Base-by-base conservation (phyloP, 2,888 invertebrate species). In the Tipula confusa region DNA sequence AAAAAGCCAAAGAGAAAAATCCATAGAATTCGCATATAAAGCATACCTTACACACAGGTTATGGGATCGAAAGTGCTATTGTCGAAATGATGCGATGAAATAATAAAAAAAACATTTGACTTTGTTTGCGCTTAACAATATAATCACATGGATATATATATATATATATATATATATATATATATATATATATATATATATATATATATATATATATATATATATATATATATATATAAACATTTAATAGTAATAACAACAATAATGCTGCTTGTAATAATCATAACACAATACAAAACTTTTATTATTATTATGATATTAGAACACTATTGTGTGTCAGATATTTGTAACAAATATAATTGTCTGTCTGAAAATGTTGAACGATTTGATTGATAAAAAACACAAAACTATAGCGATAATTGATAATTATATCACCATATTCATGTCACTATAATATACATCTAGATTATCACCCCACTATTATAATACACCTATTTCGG, bases 101-200 rank as follows among this genome's bases (percentile, higher is more conserved):
- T n/a, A n/a, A n/a, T n/a, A 64, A 64, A 64, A 64, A 64, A 64
- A n/a, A 9, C 64, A 64, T 64, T 64, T 64, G 64, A 64, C 64
- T 64, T 64, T 64, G 64, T 64, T 64, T 64, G 64, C 64, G 64
- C 64, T 64, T 24, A n/a, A 64, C 64, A 64, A 64, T 64, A 64
- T 64, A 64, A 64, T 64, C 64, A 24, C n/a, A n/a, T n/a, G n/a
- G n/a, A n/a, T n/a, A n/a, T n/a, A n/a, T n/a, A n/a, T n/a, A n/a
- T n/a, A n/a, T n/a, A n/a, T n/a, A n/a, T n/a, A n/a, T n/a, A n/a
- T n/a, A n/a, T n/a, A n/a, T n/a, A n/a, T n/a, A n/a, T n/a, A n/a
- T n/a, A n/a, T n/a, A n/a, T n/a, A n/a, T n/a, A n/a, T n/a, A n/a
- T n/a, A n/a, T n/a, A n/a, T n/a, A n/a, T n/a, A n/a, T n/a, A n/a